A percentile compares a stretch with the other conserved stretches of the same genome.
Evolutionary conservation across 2,888 invertebrate species (phyloP).

Genomic region (Hirtodrosophila trivittata): DNA sequence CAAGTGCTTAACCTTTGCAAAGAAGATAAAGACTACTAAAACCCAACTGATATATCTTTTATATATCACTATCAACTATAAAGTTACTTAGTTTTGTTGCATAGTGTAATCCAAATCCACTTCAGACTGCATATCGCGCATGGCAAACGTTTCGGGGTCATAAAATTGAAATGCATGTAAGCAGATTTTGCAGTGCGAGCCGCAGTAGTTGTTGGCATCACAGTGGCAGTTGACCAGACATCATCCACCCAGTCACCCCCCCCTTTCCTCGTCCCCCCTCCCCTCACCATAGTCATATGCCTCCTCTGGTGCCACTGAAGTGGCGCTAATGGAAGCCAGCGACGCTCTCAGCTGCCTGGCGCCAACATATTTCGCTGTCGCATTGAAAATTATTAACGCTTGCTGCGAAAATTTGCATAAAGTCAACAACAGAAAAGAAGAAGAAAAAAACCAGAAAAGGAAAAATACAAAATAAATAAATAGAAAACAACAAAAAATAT

Average conservation of each 20-base stretch:
- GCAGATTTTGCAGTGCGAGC: conserved; percentile 35
- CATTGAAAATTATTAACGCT: conserved; percentile 71
- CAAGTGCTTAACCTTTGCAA: too few relatives aligned
- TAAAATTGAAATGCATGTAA: conserved; percentile 60
- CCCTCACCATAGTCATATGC: background rate
- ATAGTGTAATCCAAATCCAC: conserved; percentile 41
- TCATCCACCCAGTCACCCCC: background rate
- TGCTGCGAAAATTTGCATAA: conserved; percentile 69
- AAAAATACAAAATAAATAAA: too few relatives aligned
- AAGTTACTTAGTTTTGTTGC: background rate
- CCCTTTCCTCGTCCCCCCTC: background rate
- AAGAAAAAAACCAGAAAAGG: too few relatives aligned
- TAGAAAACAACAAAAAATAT: conserved; percentile 18
- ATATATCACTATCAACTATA: background rate
- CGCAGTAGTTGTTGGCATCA: conserved; percentile 23
- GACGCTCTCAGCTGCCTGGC: conserved; percentile 49
- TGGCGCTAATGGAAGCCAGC: conserved; percentile 59
- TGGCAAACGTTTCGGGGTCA: conserved; percentile 51
- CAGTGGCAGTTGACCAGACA: conserved; percentile 40
- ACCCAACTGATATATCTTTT: too few relatives aligned
- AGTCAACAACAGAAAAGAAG: conserved; percentile 31
- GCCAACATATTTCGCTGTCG: conserved; percentile 76
- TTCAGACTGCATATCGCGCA: conserved; percentile 41
- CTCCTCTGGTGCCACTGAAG: background rate
- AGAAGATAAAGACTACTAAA: too few relatives aligned